These are phyloP conservation scores for Pyrgilauda ruficollis DNA, from an alignment of 2,113 vertebrate genomes.

Conservation along the genomic window DNA sequence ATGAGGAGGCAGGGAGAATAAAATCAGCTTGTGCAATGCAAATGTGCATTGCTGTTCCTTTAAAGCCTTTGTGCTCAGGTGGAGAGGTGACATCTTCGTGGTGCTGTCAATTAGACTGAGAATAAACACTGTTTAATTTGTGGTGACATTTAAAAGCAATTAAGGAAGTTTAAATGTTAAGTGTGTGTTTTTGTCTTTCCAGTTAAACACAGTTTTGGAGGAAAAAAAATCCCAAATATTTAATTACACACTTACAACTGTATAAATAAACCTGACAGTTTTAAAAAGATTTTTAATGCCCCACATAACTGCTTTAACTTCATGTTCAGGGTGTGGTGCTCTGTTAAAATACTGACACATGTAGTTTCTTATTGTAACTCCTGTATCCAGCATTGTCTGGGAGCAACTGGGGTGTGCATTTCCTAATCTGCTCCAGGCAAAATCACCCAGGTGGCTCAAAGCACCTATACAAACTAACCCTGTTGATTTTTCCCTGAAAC, in stretches of 20 bases:
- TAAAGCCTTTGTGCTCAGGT: background rate
- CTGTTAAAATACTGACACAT: background rate
- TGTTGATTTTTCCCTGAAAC: background rate
- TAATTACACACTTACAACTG: background rate
- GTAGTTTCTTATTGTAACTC: background rate
- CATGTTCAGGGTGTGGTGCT: background rate
- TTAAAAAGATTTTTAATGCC: background rate
- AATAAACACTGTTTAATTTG: background rate
- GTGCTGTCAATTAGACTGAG: background rate
- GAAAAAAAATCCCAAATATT: background rate
- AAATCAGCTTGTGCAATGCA: background rate
- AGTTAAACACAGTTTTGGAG: background rate
- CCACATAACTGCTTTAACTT: background rate
- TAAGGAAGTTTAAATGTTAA: background rate
- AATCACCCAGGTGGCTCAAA: background rate
- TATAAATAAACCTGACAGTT: background rate
- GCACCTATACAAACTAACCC: background rate
- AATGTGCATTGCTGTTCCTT: background rate
- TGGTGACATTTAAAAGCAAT: background rate
- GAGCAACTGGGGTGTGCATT: background rate
- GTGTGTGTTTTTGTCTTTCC: background rate
- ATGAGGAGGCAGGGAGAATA: background rate
- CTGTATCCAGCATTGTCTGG: background rate
- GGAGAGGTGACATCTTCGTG: rapidly evolving
- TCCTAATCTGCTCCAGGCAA: background rate